Percentiles rank a stretch among this genome's conserved stretches.
phyloP scores from a whole-genome alignment of 2,888 invertebrate species.

The Psylliodes chrysocephalus region DNA sequence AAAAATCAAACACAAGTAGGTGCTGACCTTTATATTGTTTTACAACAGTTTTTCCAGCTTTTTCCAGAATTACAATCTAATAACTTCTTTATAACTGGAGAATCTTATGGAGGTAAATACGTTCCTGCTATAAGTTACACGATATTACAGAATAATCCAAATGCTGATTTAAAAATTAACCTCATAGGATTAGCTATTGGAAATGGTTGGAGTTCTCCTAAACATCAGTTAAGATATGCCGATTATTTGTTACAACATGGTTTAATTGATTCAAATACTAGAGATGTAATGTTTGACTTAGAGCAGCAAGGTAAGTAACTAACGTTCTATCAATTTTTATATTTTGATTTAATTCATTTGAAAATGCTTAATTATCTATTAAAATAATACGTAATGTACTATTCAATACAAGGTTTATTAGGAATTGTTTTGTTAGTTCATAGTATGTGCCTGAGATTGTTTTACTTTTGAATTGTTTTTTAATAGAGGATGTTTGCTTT shows the following conservation, averaged over 20 bases:
- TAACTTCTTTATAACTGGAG: conserved; percentile 87
- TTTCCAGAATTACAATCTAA: conserved; percentile 78
- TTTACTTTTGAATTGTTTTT: too few species aligned
- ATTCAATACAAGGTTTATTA: too few species aligned
- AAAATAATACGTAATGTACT: too few species aligned
- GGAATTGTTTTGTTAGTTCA: too few species aligned
- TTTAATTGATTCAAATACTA: neutral
- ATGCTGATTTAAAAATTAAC: neutral
- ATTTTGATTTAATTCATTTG: too few species aligned
- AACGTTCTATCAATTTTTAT: too few species aligned
- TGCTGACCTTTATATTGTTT: conserved; percentile 76
- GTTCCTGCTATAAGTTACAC: conserved; percentile 78
- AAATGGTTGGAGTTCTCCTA: neutral
- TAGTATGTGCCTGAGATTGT: too few species aligned
- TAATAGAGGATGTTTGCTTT: too few species aligned
- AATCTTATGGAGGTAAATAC: conserved; percentile 86
- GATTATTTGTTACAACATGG: neutral
- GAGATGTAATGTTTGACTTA: neutral
- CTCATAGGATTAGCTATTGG: neutral
- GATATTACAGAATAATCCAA: neutral
- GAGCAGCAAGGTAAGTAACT: neutral
- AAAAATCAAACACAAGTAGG: conserved; percentile 81
- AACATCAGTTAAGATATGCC: neutral
- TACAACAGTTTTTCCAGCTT: conserved; percentile 82
- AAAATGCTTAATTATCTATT: too few species aligned